Conservation (phyloP, 2,888 invertebrate species). For the Formica aserva region DNA sequence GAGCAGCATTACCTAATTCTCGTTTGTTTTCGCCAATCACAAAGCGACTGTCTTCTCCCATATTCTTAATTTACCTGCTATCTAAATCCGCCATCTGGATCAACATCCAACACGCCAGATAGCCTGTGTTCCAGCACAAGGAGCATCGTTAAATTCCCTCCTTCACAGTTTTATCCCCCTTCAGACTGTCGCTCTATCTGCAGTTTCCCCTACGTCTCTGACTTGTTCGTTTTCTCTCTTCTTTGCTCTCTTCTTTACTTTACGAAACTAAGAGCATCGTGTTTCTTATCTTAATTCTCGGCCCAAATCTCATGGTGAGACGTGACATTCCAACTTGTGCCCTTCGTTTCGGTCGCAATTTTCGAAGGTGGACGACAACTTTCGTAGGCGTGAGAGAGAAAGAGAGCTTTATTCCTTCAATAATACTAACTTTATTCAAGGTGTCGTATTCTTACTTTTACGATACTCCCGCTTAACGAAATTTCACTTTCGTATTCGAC, state of each 20-base stretch:
- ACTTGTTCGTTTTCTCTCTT: constrained; percentile 16
- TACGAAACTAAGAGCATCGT: constrained; percentile 52
- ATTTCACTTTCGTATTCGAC: constrained; percentile 22
- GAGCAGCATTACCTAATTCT: constrained; percentile 55
- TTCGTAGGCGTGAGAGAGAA: neutral
- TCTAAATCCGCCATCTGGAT: constrained; percentile 67
- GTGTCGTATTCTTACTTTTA: constrained; percentile 39
- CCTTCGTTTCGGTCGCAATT: constrained; percentile 37
- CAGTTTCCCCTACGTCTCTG: neutral
- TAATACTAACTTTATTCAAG: constrained; percentile 45
- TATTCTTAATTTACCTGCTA: constrained; percentile 61
- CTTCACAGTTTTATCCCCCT: constrained; percentile 20
- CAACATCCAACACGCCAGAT: constrained; percentile 47
- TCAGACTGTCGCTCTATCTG: constrained; percentile 43
- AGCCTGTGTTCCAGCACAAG: constrained; percentile 2
- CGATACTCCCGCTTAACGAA: constrained; percentile 36
- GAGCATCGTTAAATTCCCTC: constrained; percentile 48
- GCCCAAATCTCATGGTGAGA: constrained; percentile 33
- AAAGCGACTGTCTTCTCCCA: constrained; percentile 35
- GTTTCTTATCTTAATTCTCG: constrained; percentile 62
- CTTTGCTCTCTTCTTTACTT: constrained; percentile 47
- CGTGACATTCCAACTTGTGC: constrained; percentile 23
- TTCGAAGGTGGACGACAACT: constrained; percentile 11
- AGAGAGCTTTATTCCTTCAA: constrained; percentile 17
- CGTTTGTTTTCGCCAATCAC: constrained; percentile 61